Base-by-base conservation (phyloP, 2,113 vertebrate species). In the Notothenia rossii region DNA sequence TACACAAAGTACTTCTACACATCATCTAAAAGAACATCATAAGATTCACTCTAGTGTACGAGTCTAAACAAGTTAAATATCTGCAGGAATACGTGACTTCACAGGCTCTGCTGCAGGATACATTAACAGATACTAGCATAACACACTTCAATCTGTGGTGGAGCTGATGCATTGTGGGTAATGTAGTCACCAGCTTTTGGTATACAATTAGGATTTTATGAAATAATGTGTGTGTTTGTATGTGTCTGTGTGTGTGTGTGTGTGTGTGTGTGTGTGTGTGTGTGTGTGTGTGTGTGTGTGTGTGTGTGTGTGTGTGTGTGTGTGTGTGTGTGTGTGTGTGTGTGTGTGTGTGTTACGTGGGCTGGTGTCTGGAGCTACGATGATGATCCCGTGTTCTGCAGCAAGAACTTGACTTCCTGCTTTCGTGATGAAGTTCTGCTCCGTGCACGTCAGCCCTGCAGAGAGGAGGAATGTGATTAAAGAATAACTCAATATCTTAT, bases 391-490 rank as follows among this genome's bases (percentile, higher is more conserved):
- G 0, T 97, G 95, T 43, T 98, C 96, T 0, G 97, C 95, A 0
- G 97, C 98, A 1, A 94, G 94, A 65, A 96, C 95, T 40, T 99
- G 98, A 72, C 94, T 96, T 17, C 96, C 97, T 5, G 97, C 94
- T 91, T 99, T 99, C 0, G 97, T 96, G 93, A 99, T 97, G 82
- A 99, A 98, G 88, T 99, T 99, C 89, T 99, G 98, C 79, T 99
- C 98, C 0, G 96, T 98, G 65, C 98, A 99, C 0, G 98, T 98
- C 89, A 99, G 88, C 7, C 98, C 98, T 99, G 77, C n/a, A 45
- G 14, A 79, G 10, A 51, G 46, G 50, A 29, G 25, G 25, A 29
- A 3, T 29, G 25, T 3, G 25, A 29, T 29, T 3, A 29, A 2
- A 25, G 25, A 2, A 3, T n/a, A n/a, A n/a, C n/a, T n/a, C n/a